A percentile compares a stretch with the other conserved stretches of the same genome.
Conservation (phyloP, 2,113 vertebrate species). For the Aspiorhynchus laticeps region DNA sequence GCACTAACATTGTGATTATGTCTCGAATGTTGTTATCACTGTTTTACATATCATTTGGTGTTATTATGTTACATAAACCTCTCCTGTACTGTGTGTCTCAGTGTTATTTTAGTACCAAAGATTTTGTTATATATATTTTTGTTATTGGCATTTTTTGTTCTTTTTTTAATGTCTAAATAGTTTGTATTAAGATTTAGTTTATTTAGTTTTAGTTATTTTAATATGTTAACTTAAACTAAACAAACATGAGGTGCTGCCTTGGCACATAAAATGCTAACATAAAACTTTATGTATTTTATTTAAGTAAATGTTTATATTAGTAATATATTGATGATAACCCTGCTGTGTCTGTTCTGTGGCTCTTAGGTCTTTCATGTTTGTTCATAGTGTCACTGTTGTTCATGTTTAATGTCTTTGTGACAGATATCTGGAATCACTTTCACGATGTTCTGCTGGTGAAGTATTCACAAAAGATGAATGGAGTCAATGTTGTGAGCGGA, state of each 20-base stretch:
- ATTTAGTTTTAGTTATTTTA: too few relatives aligned
- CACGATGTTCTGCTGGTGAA: constrained; percentile 79
- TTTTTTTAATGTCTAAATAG: too few relatives aligned
- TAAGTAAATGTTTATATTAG: too few relatives aligned
- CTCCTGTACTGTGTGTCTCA: neutral
- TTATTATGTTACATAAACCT: neutral
- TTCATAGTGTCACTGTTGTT: neutral
- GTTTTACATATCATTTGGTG: neutral
- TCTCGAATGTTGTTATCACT: neutral
- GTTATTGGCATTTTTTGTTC: too few relatives aligned
- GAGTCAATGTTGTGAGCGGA: constrained; percentile 90
- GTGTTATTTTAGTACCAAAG: too few relatives aligned
- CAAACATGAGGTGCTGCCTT: too few relatives aligned
- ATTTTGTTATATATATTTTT: too few relatives aligned
- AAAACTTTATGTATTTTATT: too few relatives aligned
- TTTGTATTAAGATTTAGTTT: too few relatives aligned
- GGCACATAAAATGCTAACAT: too few relatives aligned
- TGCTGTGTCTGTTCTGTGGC: neutral
- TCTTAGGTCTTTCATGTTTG: neutral
- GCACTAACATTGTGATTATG: neutral
- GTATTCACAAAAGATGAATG: constrained; percentile 81
- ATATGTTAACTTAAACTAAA: too few relatives aligned
- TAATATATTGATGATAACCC: neutral
- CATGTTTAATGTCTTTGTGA: constrained; percentile 30
- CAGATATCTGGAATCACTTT: constrained; percentile 89